These are phyloP conservation scores for Drosophila peninsularis DNA, from an alignment of 2,888 invertebrate genomes.

Conservation along the genomic window DNA sequence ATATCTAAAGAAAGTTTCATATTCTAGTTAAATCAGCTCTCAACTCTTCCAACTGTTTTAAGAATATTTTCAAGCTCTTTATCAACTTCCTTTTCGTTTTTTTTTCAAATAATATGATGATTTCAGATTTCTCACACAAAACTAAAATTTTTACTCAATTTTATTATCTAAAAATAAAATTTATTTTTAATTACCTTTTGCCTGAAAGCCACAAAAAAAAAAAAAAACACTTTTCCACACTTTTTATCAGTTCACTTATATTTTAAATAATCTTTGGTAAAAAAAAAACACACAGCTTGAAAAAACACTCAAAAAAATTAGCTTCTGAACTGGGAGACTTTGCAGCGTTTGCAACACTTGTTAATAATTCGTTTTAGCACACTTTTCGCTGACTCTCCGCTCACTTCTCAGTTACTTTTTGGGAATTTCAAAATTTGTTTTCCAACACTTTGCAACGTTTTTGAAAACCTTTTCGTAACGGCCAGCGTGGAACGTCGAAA, in stretches of 20 bases:
- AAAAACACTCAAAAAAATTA: constrained; percentile 47
- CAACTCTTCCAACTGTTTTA: not conserved
- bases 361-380: constrained; percentile 25
- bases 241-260: constrained; percentile 7
- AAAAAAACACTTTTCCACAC: constrained; percentile 24
- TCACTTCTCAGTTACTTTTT: constrained; percentile 7
- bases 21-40: not conserved
- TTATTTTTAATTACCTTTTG: constrained; percentile 33
- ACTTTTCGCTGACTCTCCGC: constrained; percentile 14
- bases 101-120: not conserved
- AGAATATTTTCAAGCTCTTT: not conserved
- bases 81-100: not conserved
- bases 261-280: constrained; percentile 6
- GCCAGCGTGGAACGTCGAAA: constrained; percentile 14
- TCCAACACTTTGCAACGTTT: constrained; percentile 23
- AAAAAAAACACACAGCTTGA: constrained; percentile 18
- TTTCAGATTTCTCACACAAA: not conserved
- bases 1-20: not conserved
- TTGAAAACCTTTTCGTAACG: constrained; percentile 35
- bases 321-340: not conserved
- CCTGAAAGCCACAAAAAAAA: constrained; percentile 1
- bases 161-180: not conserved
- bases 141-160: not conserved
- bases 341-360: constrained; percentile 15
- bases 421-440: not conserved